phyloP scores from a whole-genome alignment of 2,888 invertebrate species.

The Peribatodes rhomboidaria region DNA sequence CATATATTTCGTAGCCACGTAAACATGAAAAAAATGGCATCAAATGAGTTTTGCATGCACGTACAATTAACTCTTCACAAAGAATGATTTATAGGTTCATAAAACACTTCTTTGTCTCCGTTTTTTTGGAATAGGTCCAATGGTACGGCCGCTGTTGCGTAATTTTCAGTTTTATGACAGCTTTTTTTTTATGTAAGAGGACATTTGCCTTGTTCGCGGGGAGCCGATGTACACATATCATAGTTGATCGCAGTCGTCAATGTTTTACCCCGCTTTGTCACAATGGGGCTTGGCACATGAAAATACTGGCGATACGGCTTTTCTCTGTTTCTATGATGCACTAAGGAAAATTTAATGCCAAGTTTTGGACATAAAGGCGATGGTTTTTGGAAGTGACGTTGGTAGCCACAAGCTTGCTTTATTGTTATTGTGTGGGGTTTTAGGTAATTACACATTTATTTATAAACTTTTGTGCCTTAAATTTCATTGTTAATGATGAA shows the following conservation, averaged over 20 bases:
- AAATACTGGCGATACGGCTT: background rate
- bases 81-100: constrained; percentile 59
- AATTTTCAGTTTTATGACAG: constrained; percentile 44
- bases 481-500: too few relatives aligned
- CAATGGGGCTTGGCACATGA: constrained; percentile 7
- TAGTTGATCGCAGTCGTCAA: background rate
- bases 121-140: constrained; percentile 61
- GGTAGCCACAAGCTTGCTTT: background rate
- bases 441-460: background rate
- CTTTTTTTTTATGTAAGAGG: constrained; percentile 42
- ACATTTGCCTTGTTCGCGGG: constrained; percentile 14
- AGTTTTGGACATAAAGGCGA: background rate
- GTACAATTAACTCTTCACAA: constrained; percentile 56
- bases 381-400: background rate
- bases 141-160: constrained; percentile 50
- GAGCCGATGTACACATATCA: background rate
- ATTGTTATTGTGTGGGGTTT: background rate
- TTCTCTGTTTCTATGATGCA: background rate
- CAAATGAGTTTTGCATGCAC: constrained; percentile 37
- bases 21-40: constrained; percentile 35
- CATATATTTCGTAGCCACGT: constrained; percentile 26
- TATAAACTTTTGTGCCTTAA: background rate
- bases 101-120: constrained; percentile 58
- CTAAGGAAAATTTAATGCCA: background rate
- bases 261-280: background rate